phyloP scores from a whole-genome alignment of 2,113 vertebrate species.

The Mastomys coucha region DNA sequence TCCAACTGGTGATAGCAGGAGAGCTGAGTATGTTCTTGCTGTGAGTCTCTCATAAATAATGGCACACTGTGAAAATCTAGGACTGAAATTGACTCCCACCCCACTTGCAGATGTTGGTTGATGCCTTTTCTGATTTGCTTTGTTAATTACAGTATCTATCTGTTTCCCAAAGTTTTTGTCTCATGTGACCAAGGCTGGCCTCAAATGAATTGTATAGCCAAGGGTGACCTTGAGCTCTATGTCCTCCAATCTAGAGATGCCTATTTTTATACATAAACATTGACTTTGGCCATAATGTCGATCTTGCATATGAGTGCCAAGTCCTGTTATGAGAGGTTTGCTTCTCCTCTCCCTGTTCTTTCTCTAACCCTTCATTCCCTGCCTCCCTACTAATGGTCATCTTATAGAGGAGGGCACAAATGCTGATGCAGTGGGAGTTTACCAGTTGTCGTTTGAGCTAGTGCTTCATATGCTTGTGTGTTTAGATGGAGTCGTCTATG shows the following conservation, averaged over 20 bases:
- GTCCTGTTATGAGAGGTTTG: constrained; percentile 2
- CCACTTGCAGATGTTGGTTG: not conserved
- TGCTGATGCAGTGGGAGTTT: not conserved
- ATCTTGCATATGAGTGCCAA: not conserved
- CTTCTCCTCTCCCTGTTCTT: not conserved
- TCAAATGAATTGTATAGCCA: not conserved
- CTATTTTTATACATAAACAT: not conserved
- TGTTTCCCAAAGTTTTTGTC: not conserved
- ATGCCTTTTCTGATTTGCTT: not conserved
- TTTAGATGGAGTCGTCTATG: constrained; percentile 95
- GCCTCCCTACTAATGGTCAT: not conserved
- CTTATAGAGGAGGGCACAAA: not conserved
- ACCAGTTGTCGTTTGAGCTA: constrained; percentile 18
- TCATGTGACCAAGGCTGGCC: no score
- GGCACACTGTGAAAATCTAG: not conserved
- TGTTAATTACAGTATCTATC: not conserved
- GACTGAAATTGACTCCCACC: not conserved
- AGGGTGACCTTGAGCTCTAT: not conserved
- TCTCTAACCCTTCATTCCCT: not conserved
- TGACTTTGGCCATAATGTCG: not conserved
- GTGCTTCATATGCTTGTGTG: constrained; percentile 57
- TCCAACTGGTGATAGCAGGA: not conserved
- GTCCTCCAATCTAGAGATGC: not conserved
- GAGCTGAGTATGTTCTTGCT: not conserved
- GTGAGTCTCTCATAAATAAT: not conserved